Conservation (phyloP, 1,140 invertebrate genomes). For the Phocides pigmalion region DNA sequence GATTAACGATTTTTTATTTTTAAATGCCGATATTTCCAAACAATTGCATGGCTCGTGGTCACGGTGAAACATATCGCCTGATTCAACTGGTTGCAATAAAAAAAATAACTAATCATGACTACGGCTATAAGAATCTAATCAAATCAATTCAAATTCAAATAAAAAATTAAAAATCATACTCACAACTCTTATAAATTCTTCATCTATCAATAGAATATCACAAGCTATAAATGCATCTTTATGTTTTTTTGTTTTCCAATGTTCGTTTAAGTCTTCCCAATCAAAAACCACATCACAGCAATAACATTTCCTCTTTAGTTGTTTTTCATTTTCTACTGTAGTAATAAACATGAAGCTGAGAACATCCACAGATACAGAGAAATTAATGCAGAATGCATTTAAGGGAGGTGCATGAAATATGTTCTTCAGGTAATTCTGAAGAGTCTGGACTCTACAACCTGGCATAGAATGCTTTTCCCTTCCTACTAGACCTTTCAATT, state of each 20-base stretch:
- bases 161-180: conserved; percentile 21
- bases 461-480: conserved; percentile 3
- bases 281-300: conserved; percentile 43
- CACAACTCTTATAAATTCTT: conserved; percentile 60
- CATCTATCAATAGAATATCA: conserved; percentile 27
- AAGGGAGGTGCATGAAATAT: conserved; percentile 14
- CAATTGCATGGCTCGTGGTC: too few species aligned
- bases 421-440: conserved; percentile 9
- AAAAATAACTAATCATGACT: too few species aligned
- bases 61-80: too few species aligned
- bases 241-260: conserved; percentile 45
- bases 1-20: too few species aligned
- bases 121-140: too few species aligned
- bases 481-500: conserved; percentile 41
- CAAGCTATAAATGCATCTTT: conserved; percentile 40
- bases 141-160: neutral
- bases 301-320: conserved; percentile 46
- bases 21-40: too few species aligned
- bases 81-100: too few species aligned
- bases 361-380: conserved; percentile 32
- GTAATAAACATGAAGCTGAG: conserved; percentile 44
- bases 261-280: conserved; percentile 30
- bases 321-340: conserved; percentile 17
- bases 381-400: conserved; percentile 20
- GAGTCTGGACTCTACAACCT: neutral